Percentiles rank a stretch among this genome's conserved stretches.
Conservation (phyloP, 2,888 invertebrate genomes). For the Lycaena phlaeas region DNA sequence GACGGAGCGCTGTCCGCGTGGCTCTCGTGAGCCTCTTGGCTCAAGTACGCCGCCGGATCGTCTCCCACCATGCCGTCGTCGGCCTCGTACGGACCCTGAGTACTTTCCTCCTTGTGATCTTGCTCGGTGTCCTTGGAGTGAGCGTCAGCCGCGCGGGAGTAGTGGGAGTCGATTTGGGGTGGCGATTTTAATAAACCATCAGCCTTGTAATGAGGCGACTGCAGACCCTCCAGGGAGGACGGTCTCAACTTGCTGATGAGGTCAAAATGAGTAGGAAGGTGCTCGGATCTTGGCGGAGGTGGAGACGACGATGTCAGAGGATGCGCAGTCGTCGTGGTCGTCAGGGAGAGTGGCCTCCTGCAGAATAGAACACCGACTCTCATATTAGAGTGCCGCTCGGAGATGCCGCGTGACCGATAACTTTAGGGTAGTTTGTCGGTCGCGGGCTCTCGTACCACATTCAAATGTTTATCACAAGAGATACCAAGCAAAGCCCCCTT, state of each 20-base stretch:
- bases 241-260: constrained; percentile 70
- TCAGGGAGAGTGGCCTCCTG: constrained; percentile 72
- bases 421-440: constrained; percentile 4
- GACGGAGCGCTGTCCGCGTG: constrained; percentile 66
- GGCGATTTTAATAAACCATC: constrained; percentile 64
- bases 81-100: constrained; percentile 77
- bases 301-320: constrained; percentile 71
- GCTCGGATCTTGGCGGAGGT: constrained; percentile 67
- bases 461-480: constrained; percentile 43
- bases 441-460: constrained; percentile 12
- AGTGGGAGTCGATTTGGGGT: constrained; percentile 74
- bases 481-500: constrained; percentile 75
- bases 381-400: constrained; percentile 44
- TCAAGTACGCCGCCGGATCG: constrained; percentile 67
- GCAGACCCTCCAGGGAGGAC: constrained; percentile 62
- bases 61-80: constrained; percentile 70
- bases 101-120: constrained; percentile 60
- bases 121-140: constrained; percentile 51
- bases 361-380: constrained; percentile 42
- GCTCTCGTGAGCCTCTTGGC: constrained; percentile 46
- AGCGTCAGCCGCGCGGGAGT: constrained; percentile 67
- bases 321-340: constrained; percentile 72
- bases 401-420: constrained; percentile 10
- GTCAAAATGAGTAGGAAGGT: constrained; percentile 69
- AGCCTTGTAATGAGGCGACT: constrained; percentile 61